A percentile compares a stretch with the other conserved stretches of the same genome.
Evolutionary conservation across 1,140 invertebrate genomes (phyloP).

Genomic region (Araneus ventricosus): DNA sequence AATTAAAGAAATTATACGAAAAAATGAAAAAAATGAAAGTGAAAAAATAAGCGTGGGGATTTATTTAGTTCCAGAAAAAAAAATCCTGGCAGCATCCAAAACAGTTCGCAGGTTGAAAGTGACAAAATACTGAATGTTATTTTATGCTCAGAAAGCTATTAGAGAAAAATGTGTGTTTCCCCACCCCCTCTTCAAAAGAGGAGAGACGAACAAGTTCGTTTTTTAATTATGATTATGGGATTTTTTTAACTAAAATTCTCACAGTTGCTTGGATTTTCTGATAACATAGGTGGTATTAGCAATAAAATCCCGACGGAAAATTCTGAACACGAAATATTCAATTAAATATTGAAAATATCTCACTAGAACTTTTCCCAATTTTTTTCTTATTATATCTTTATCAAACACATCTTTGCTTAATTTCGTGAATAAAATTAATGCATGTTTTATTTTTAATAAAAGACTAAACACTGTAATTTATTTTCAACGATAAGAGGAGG

Average conservation of each 20-base stretch:
- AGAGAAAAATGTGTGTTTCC: too few species aligned
- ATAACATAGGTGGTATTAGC: neutral
- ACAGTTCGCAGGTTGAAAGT: neutral
- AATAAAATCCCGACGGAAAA: neutral
- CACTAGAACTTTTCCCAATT: neutral
- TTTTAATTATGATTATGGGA: too few species aligned
- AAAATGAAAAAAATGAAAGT: neutral
- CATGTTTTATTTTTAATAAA: too few species aligned
- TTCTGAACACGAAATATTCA: neutral
- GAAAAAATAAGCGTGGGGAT: neutral
- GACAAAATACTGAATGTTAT: constrained; percentile 21
- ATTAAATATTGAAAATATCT: neutral
- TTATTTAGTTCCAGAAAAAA: neutral
- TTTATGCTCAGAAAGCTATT: constrained; percentile 8
- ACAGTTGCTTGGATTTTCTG: too few species aligned
- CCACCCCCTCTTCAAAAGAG: too few species aligned
- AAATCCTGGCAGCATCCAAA: neutral
- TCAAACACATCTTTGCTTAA: too few species aligned
- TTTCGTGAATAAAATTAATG: too few species aligned
- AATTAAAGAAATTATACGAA: neutral
- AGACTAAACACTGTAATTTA: too few species aligned
- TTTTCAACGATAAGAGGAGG: too few species aligned
- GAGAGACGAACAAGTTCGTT: too few species aligned
- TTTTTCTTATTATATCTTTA: neutral
- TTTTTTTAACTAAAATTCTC: too few species aligned